These are phyloP conservation scores for Phylloscopus collybita DNA, from an alignment of 2,797 vertebrate species.

Conservation along the genomic window DNA sequence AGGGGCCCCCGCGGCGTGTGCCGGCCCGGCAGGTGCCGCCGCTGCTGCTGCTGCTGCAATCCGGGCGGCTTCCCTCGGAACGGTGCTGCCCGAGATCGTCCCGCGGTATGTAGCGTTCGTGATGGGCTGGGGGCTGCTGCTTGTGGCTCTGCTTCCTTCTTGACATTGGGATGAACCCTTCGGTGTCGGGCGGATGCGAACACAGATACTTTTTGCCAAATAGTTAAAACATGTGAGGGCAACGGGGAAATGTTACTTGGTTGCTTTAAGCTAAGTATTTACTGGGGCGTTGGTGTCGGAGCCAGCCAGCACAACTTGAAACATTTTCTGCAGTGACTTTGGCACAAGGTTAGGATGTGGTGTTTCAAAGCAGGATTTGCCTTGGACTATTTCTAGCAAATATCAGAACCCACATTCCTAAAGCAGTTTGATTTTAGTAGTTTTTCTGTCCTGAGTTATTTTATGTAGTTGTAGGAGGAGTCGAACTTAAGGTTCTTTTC, in stretches of 20 bases:
- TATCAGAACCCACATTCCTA: neutral
- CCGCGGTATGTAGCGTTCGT: neutral
- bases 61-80: neutral
- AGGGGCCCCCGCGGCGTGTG: neutral
- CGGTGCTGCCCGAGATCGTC: neutral
- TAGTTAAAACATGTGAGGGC: rapidly evolving
- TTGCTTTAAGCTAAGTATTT: neutral
- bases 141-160: no score
- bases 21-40: neutral
- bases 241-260: neutral
- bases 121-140: neutral
- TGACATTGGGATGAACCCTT: conserved; percentile 2
- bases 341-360: conserved; percentile 61
- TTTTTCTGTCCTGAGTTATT: neutral
- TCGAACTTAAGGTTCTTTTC: neutral
- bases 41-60: neutral
- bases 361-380: neutral
- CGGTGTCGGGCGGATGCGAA: neutral
- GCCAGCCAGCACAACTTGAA: neutral
- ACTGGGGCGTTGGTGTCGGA: neutral
- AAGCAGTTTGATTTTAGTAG: neutral
- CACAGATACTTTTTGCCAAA: rapidly evolving
- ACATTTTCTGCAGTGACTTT: conserved; percentile 66
- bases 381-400: neutral
- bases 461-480: neutral